Evolutionary conservation across 1,140 invertebrate genomes (phyloP), one percentile per base, ranked within the genome.

Genomic region (Watersipora subatra): DNA sequence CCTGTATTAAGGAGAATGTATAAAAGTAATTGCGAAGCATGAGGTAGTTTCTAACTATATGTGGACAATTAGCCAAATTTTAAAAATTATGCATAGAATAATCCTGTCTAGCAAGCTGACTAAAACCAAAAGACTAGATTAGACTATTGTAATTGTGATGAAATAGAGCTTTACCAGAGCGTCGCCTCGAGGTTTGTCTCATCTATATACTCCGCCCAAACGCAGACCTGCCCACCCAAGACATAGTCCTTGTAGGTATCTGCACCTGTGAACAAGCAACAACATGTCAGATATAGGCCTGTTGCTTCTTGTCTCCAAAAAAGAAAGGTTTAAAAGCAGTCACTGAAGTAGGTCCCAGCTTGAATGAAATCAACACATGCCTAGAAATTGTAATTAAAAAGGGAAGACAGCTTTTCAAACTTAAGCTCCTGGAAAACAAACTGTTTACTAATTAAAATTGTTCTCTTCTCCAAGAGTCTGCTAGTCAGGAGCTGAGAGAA

Each of bases 181-280:
- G 74, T 69, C 2, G 76, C 64, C 19, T 79, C 67, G n/a, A 79
- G 69, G 67, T 85, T 86, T 1, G 81, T 83, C 68, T 78, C 83
- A 73, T 93, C 89, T 0, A 92, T 88, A 70, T 85, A 87, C 78
- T 95, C 91, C 29, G 85, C 85, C 92, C 92, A 94, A 86, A 95
- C 89, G 70, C 90, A 92, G 1, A 90, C 88, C 78, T 93, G 91
- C 0, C 92, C 93, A 7, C 93, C 91, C n/a, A 93, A 72, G 1
- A 85, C 76, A n/a, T 76, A 64, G n/a, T 68, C 65, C 62, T 74
- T 74, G 56, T 76, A 74, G 27, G 57, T 64, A 22, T 68, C 64
- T 28, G 73, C 73, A 34, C 74, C 75, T 78, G 58, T 3, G 64
- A 61, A 25, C 46, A 63, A 34, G 65, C 66, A n/a, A n/a, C n/a